Base-by-base conservation (phyloP, 1,140 invertebrate species). In the Holotrichia oblita region DNA sequence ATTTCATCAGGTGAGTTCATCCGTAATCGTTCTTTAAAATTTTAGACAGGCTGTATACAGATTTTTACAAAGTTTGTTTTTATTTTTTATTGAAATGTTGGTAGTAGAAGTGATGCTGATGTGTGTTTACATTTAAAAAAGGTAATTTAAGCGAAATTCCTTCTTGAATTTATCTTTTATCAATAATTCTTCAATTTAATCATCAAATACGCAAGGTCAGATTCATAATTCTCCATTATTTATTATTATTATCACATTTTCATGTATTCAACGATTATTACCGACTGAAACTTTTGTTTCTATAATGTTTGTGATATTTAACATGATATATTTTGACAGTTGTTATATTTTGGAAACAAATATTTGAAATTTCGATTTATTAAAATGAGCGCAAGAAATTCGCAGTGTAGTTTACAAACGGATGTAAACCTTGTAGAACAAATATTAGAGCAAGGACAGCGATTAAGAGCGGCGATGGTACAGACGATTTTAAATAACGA, bases 401-500 rank as follows among this genome's bases (percentile, higher is more conserved):
- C 61, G 20, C 61, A 22, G 61, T 69, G 2, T 69, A 69, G 61
- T 69, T 69, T 69, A 34, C 61, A 69, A 69, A 69, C 22, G 20
- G 75, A 76, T 76, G 22, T 76, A 76, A 76, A 76, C 76, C 79
- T 85, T 75, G 82, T 85, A 9, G 82, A 85, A 55, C 84, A 84
- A 79, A 84, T 85, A 48, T 73, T 85, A 40, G 83, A 85, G 77
- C 84, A 85, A 73, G 85, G 85, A 14, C 83, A 85, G 80, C 80
- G 78, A 77, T 79, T 85, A 41, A 81, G 84, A 80, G 85, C 82
- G 79, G 79, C 85, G 9, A 85, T 85, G 83, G 83, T 85, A 12
- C 78, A 83, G 79, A 81, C 85, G 78, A 85, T 85, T 81, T 78
- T 85, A 42, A 79, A 83, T 78, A 83, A 85, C 69, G 84, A 85